phyloP scores from a whole-genome alignment of 2,888 invertebrate genomes.

The Tetragonula carbonaria region DNA sequence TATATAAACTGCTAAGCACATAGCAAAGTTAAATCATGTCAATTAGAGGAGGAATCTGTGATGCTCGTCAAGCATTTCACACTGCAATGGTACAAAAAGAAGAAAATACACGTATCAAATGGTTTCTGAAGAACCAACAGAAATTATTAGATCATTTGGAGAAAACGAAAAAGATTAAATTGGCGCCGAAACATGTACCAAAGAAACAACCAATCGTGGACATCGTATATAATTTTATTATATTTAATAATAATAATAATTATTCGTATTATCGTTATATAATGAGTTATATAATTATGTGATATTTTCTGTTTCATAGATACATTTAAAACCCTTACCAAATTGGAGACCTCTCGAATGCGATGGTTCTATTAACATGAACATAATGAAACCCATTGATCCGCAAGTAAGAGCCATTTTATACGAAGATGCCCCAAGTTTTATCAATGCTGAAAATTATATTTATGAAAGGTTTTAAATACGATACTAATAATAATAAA shows the following conservation, averaged over 20 bases:
- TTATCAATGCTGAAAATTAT: slow-evolving; percentile 74
- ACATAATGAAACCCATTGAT: slow-evolving; percentile 77
- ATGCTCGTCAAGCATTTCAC: slow-evolving; percentile 77
- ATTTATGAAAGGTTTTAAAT: slow-evolving; percentile 73
- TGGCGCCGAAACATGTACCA: slow-evolving; percentile 23
- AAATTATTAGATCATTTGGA: slow-evolving; percentile 74
- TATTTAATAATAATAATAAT: slow-evolving; percentile 2
- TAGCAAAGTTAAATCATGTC: slow-evolving; percentile 47
- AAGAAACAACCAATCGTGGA: slow-evolving; percentile 29
- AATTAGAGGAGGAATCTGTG: slow-evolving; percentile 62
- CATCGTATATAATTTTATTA: slow-evolving; percentile 24
- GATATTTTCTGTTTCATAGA: slow-evolving; percentile 27
- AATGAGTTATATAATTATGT: background rate
- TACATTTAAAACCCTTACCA: slow-evolving; percentile 51
- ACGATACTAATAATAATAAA: background rate
- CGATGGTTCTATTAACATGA: slow-evolving; percentile 63
- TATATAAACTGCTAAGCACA: background rate
- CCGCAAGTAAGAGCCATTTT: slow-evolving; percentile 68
- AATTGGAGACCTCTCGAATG: slow-evolving; percentile 69
- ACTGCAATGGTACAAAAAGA: slow-evolving; percentile 72
- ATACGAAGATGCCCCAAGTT: slow-evolving; percentile 74
- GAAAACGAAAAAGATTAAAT: slow-evolving; percentile 51
- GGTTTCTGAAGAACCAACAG: slow-evolving; percentile 78
- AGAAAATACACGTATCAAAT: slow-evolving; percentile 72
- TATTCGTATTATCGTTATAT: background rate